Base-by-base conservation (phyloP, 2,113 vertebrate species). In the Myotis davidii region DNA sequence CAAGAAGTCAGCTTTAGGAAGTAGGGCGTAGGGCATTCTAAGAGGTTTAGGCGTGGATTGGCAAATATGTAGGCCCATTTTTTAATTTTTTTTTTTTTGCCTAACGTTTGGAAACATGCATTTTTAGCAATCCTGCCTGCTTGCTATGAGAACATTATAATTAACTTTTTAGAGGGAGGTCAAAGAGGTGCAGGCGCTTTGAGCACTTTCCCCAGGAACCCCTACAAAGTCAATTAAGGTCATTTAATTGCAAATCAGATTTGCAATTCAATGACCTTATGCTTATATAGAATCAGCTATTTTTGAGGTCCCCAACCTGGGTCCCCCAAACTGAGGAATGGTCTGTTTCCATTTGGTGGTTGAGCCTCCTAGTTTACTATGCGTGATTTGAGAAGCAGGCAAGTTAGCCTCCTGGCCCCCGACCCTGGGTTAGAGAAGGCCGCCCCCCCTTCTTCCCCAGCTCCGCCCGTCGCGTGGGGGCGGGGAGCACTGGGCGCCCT, bases 181-280 rank as follows among this genome's bases (percentile, higher is more conserved):
- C 88, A 94, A 83, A 95, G 29, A 95, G 88, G 79, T 21, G 9
- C 76, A 94, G 88, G 90, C 48, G 17, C 74, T 96, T 73, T 87
- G 74, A 93, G 92, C 65, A 3, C 17, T 85, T 97, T 93, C 42
- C 79, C 65, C 52, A 92, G 91, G 70, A 96, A 96, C 59, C 74
- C 18, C 3, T 54, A 93, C 95, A 98, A 97, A 97, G 97, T 97
- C 97, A 97, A 78, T 91, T 96, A 96, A 97, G 96, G 96, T 97
- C 96, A 95, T 92, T 96, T 95, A 90, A 96, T 96, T 95, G 90
- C 37, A 92, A 94, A 91, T 95, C 65, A 29, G 88, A 92, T 92
- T 83, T 88, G 82, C 56, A 59, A 25, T 59, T 59, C 10, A 59
- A 59, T 25, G 21, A 59, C 23, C 56, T 59, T 59, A 94, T 86